phyloP scores from a whole-genome alignment of 35 echinoderm and acorn worm species.

The Lytechinus pictus region DNA sequence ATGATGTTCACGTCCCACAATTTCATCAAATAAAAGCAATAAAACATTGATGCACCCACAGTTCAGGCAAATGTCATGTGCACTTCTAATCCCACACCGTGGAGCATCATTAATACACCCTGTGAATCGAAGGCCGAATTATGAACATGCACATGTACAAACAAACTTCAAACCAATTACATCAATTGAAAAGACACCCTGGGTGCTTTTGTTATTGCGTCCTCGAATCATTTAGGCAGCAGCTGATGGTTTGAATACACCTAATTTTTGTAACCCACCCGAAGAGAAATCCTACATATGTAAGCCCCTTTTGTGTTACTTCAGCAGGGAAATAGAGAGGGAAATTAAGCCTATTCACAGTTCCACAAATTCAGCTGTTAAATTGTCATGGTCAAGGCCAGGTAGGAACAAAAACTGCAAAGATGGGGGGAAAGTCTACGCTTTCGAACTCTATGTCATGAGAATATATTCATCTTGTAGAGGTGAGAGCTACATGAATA shows the following conservation, averaged over 20 bases:
- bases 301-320: neutral
- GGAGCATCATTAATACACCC: neutral
- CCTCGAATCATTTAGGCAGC: neutral
- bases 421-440: neutral
- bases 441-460: neutral
- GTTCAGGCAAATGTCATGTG: neutral
- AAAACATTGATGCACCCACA: neutral
- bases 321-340: slow-evolving; percentile 26
- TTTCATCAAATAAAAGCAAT: slow-evolving; percentile 20
- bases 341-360: slow-evolving; percentile 14
- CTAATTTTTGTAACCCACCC: neutral
- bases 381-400: slow-evolving; percentile 17
- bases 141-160: slow-evolving; percentile 9
- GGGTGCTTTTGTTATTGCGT: slow-evolving; percentile 1
- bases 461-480: neutral
- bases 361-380: slow-evolving; percentile 33
- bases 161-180: slow-evolving; percentile 14
- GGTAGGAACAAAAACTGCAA: neutral
- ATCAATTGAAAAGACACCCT: neutral
- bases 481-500: neutral
- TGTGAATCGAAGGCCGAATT: slow-evolving; percentile 5
- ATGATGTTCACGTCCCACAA: neutral
- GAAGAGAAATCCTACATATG: slow-evolving; percentile 4
- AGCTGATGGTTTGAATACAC: neutral
- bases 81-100: neutral